A percentile compares a stretch with the other conserved stretches of the same genome.
Evolutionary conservation across 2,113 vertebrate genomes (phyloP).

Genomic region (Tonatia bakeri): DNA sequence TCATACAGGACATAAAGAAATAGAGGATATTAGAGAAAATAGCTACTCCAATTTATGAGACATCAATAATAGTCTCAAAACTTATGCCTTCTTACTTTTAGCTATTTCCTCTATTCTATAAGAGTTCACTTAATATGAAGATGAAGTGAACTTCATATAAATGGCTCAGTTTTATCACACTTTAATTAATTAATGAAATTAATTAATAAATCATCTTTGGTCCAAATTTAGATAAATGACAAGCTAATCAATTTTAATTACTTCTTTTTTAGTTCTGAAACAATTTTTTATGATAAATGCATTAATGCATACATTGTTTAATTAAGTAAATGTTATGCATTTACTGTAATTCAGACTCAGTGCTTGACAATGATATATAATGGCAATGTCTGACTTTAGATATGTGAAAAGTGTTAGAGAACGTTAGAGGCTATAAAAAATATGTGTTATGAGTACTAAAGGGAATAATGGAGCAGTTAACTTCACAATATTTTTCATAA

Average conservation of each 20-base stretch:
- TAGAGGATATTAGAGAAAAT: not conserved
- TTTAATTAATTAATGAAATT: not conserved
- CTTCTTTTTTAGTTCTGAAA: not conserved
- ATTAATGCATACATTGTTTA: not conserved
- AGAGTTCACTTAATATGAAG: not conserved
- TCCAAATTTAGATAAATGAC: not conserved
- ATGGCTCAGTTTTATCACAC: not conserved
- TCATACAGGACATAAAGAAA: not conserved
- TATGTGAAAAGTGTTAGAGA: not conserved
- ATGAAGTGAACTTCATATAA: not conserved
- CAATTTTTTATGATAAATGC: not conserved
- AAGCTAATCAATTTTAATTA: not conserved
- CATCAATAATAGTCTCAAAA: not conserved
- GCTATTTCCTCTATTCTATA: not conserved
- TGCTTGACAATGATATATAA: not conserved
- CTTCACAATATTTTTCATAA: not conserved
- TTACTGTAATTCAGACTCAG: not conserved
- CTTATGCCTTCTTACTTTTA: not conserved
- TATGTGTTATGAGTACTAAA: not conserved
- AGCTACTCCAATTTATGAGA: not conserved
- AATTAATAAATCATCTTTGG: not conserved
- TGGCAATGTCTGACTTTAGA: not conserved
- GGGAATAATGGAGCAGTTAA: not conserved
- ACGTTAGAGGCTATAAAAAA: not conserved
- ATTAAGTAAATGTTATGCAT: not conserved